phyloP scores from a whole-genome alignment of 2,888 invertebrate species.

The Rhimphoctona megacephalus region DNA sequence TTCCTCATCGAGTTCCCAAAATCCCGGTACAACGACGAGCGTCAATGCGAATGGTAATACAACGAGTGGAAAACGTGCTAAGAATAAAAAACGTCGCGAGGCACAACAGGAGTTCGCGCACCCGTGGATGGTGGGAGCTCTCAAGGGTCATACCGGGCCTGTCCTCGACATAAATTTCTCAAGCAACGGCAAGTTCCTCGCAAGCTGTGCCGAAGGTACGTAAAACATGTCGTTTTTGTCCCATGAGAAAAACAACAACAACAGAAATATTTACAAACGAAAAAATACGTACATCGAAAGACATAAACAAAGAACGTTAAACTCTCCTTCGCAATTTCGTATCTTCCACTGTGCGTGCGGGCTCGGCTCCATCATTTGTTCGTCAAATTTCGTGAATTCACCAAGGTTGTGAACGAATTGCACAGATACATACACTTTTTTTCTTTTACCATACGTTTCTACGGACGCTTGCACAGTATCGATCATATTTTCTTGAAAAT shows the following conservation, averaged over 20 bases:
- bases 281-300: background rate
- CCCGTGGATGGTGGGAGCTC: slow-evolving; percentile 91
- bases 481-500: slow-evolving; percentile 14
- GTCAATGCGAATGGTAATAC: slow-evolving; percentile 53
- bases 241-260: background rate
- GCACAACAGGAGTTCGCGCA: slow-evolving; percentile 81
- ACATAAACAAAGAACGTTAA: slow-evolving; percentile 7
- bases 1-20: slow-evolving; percentile 24
- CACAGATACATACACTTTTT: slow-evolving; percentile 7
- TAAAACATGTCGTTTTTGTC: slow-evolving; percentile 23
- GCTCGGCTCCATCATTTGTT: slow-evolving; percentile 22
- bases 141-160: slow-evolving; percentile 93
- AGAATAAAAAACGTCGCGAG: slow-evolving; percentile 81
- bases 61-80: slow-evolving; percentile 77
- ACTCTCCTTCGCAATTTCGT: slow-evolving; percentile 36
- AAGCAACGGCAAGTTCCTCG: slow-evolving; percentile 94
- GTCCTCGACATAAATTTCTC: slow-evolving; percentile 93
- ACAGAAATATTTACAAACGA: background rate
- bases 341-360: slow-evolving; percentile 9
- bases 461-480: slow-evolving; percentile 9
- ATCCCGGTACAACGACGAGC: slow-evolving; percentile 33
- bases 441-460: background rate
- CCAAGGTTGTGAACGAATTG: slow-evolving; percentile 8
- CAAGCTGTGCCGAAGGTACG: slow-evolving; percentile 93
- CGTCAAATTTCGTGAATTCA: background rate